Percentiles rank a stretch among this genome's conserved stretches.
phyloP scores from a whole-genome alignment of 2,888 invertebrate species.

The Celastrina argiolus region DNA sequence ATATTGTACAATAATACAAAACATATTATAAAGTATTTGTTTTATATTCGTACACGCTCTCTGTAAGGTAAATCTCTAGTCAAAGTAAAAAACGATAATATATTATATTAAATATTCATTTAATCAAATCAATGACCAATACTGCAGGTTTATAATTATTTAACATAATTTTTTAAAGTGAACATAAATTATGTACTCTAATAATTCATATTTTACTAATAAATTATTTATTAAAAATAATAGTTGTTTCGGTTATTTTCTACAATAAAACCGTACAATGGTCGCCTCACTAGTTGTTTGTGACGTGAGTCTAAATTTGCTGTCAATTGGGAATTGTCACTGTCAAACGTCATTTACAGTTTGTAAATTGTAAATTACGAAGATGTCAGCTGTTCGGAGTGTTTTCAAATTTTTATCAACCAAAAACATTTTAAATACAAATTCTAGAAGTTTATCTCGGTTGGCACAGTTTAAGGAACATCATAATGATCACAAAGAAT shows the following conservation, averaged over 20 bases:
- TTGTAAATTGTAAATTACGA: slow-evolving; percentile 30
- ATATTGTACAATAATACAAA: too few species aligned
- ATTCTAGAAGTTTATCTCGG: slow-evolving; percentile 52
- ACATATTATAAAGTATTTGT: too few species aligned
- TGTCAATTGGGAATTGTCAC: not conserved
- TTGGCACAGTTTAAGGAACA: slow-evolving; percentile 42
- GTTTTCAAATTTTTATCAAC: slow-evolving; percentile 51
- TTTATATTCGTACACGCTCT: too few species aligned
- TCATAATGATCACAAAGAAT: slow-evolving; percentile 40
- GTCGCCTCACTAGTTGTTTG: not conserved
- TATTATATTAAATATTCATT: too few species aligned
- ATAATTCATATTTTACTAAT: not conserved
- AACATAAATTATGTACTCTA: too few species aligned
- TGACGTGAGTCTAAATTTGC: not conserved
- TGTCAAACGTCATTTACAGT: slow-evolving; percentile 20
- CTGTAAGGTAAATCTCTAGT: too few species aligned
- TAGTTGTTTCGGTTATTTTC: not conserved
- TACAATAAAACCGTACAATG: not conserved
- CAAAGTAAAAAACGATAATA: too few species aligned
- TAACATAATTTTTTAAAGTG: too few species aligned
- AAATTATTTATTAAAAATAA: not conserved
- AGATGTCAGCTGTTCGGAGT: slow-evolving; percentile 54
- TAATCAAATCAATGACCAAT: too few species aligned
- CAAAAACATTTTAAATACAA: slow-evolving; percentile 53
- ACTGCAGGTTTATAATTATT: too few species aligned